Evolutionary conservation across 1,140 invertebrate species (phyloP).

Genomic region (Leptoteleia sp.): DNA sequence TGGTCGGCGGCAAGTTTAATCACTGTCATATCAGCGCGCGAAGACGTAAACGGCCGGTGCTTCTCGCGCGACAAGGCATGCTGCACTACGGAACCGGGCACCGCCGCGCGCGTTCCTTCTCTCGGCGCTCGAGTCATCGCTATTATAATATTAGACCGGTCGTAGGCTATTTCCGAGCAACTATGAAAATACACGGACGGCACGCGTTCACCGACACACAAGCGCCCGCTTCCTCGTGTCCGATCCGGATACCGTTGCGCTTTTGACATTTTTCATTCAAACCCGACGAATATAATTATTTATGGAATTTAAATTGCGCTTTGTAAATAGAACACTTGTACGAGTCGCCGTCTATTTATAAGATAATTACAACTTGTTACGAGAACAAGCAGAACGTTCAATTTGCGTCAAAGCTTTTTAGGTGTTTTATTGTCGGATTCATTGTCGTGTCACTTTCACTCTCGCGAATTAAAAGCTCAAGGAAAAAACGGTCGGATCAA

Average conservation of each 20-base stretch:
- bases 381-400: neutral
- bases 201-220: constrained; percentile 65
- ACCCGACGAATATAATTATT: constrained; percentile 7
- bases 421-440: no score
- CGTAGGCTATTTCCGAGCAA: constrained; percentile 77
- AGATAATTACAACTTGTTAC: neutral
- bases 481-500: no score
- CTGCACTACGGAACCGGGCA: constrained; percentile 42
- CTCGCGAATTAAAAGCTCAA: no score
- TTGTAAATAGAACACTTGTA: constrained; percentile 9
- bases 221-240: constrained; percentile 47
- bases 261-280: constrained; percentile 38
- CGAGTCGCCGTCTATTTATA: neutral
- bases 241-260: constrained; percentile 22
- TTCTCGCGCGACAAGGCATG: constrained; percentile 50
- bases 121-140: constrained; percentile 71
- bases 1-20: constrained; percentile 18
- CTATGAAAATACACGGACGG: constrained; percentile 76
- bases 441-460: no score
- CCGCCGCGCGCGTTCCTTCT: constrained; percentile 45
- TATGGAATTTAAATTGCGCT: constrained; percentile 24
- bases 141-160: constrained; percentile 78
- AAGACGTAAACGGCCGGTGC: constrained; percentile 41
- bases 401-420: neutral
- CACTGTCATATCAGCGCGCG: constrained; percentile 14